Evolutionary conservation across 2,888 invertebrate species (phyloP).

Genomic region (Salticus scenicus): DNA sequence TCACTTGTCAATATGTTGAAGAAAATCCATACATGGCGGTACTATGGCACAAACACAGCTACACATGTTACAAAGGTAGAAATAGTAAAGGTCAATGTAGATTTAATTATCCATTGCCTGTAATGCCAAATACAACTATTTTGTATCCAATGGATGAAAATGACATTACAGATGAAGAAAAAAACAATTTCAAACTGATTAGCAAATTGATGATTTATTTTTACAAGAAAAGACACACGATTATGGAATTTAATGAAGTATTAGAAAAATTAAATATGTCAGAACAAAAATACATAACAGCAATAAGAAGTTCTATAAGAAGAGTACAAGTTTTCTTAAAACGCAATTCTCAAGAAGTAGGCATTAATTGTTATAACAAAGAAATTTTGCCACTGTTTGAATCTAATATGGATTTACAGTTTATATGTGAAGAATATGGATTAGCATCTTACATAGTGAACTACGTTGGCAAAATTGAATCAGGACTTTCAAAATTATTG

Average conservation of each 20-base stretch:
- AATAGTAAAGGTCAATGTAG: background rate
- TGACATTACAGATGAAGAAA: background rate
- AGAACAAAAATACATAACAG: background rate
- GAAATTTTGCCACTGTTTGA: too few species aligned
- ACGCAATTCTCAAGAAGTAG: background rate
- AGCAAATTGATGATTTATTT: background rate
- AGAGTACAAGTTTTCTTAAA: background rate
- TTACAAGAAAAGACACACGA: background rate
- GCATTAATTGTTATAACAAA: too few species aligned
- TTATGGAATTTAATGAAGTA: background rate
- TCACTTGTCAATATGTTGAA: background rate
- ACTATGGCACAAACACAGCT: background rate
- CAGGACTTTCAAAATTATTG: constrained; percentile 4
- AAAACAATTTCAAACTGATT: background rate
- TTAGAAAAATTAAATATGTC: background rate
- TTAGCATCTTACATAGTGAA: constrained; percentile 7
- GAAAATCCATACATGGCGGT: background rate
- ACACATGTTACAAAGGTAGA: background rate
- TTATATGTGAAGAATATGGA: background rate
- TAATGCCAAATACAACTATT: background rate
- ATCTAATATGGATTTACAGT: background rate
- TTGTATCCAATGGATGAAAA: background rate
- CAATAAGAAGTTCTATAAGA: background rate
- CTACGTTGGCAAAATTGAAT: background rate
- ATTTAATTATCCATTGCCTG: background rate